Percentiles rank a stretch among this genome's conserved stretches.
phyloP scores from a whole-genome alignment of 2,797 vertebrate genomes.

The Tapera naevia region DNA sequence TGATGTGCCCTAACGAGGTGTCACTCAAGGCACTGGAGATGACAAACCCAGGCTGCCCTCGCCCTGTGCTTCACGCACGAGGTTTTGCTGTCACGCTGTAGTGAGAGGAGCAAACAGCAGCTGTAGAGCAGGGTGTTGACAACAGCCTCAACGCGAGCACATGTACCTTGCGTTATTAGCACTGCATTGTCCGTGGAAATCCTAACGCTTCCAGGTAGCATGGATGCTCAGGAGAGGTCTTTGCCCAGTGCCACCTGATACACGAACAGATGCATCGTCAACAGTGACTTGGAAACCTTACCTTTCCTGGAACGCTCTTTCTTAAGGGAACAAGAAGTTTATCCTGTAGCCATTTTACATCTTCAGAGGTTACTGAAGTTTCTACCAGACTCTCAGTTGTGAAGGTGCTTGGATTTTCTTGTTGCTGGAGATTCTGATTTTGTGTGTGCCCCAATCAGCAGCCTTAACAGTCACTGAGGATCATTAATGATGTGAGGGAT shows the following conservation, averaged over 20 bases:
- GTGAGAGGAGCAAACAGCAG: background rate
- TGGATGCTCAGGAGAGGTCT: background rate
- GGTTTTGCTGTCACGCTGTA: background rate
- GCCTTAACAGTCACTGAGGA: background rate
- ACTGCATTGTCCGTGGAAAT: background rate
- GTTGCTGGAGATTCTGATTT: background rate
- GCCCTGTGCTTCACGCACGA: background rate
- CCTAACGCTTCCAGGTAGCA: background rate
- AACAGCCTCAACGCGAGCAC: background rate
- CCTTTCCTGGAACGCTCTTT: background rate
- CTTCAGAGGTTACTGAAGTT: background rate
- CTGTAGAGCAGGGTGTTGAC: background rate
- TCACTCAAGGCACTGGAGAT: background rate
- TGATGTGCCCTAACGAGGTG: background rate
- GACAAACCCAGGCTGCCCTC: background rate
- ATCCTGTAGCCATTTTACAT: background rate
- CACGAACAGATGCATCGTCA: background rate
- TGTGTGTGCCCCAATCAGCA: background rate
- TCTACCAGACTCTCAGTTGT: background rate
- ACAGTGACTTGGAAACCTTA: background rate
- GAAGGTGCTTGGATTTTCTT: background rate
- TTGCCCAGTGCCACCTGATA: background rate
- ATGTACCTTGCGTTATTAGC: background rate
- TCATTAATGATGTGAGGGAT: background rate
- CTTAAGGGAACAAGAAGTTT: background rate